A percentile compares a stretch with the other conserved stretches of the same genome.
These are phyloP conservation scores for Argentina silus DNA, from an alignment of 2,797 vertebrate genomes.

Conservation along the genomic window DNA sequence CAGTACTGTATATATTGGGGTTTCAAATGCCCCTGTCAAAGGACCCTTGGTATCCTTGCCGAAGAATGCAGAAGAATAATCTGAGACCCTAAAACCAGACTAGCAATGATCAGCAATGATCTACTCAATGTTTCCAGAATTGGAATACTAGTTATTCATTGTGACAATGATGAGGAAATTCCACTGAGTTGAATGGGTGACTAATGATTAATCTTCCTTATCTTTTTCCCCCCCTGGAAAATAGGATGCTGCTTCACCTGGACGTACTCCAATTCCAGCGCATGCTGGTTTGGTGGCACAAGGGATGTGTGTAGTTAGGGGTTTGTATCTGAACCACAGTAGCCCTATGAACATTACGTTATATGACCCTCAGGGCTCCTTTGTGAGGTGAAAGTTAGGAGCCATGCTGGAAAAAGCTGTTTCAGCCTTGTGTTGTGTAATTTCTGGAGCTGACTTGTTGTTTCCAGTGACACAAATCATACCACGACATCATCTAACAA, in stretches of 20 bases:
- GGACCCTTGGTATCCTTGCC: background rate
- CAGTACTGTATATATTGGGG: background rate
- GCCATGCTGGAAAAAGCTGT: too few species aligned
- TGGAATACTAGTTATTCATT: background rate
- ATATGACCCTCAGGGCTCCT: background rate
- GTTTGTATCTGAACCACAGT: background rate
- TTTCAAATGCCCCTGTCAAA: background rate
- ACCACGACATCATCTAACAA: background rate
- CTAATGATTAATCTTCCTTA: background rate
- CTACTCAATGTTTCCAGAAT: too few species aligned
- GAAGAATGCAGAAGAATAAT: background rate
- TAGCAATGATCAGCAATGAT: background rate
- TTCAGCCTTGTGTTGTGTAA: too few species aligned
- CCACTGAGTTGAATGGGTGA: background rate
- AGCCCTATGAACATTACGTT: background rate
- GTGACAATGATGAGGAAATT: background rate
- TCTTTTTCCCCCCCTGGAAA: background rate
- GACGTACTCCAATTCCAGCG: background rate
- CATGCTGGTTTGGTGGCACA: background rate
- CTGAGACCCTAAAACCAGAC: background rate
- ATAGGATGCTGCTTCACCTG: background rate
- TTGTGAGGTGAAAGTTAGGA: background rate
- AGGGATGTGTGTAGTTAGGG: background rate
- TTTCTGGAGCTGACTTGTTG: background rate
- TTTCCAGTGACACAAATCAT: conserved; percentile 6